Evolutionary conservation across 2,797 vertebrate species (phyloP).

Genomic region (Trichosurus vulpecula): DNA sequence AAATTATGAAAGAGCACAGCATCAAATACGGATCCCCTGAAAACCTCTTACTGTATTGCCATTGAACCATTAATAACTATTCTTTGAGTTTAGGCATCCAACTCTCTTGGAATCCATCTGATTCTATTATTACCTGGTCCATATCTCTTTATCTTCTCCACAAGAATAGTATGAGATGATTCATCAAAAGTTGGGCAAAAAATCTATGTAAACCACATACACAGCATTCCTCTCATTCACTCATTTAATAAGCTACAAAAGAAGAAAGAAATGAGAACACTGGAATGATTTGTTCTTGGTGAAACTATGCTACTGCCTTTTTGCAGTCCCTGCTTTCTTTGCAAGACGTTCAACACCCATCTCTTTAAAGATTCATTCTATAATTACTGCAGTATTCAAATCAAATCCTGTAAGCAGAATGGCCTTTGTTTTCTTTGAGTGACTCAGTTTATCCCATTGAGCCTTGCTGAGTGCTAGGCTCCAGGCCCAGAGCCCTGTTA

Average conservation of each 20-base stretch:
- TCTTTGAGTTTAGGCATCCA: background rate
- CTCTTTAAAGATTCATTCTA: background rate
- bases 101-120: background rate
- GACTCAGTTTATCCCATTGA: too few species aligned
- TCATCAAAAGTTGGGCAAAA: background rate
- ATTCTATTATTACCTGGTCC: background rate
- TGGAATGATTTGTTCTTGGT: background rate
- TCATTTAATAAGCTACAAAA: background rate
- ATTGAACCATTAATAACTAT: background rate
- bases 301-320: background rate
- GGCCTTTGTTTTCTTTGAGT: too few species aligned
- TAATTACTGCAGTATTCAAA: background rate
- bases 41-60: background rate
- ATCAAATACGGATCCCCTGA: background rate
- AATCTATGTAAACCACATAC: background rate
- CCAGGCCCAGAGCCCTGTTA: too few species aligned
- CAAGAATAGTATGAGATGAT: background rate
- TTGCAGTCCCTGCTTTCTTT: background rate
- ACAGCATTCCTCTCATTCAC: background rate
- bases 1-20: background rate
- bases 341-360: background rate
- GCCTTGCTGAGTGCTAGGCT: too few species aligned
- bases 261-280: background rate
- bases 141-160: background rate
- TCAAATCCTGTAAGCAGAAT: too few species aligned